Evolutionary conservation across 1,140 invertebrate genomes (phyloP), one percentile per base, ranked within the genome.

Genomic region (Ips typographus): DNA sequence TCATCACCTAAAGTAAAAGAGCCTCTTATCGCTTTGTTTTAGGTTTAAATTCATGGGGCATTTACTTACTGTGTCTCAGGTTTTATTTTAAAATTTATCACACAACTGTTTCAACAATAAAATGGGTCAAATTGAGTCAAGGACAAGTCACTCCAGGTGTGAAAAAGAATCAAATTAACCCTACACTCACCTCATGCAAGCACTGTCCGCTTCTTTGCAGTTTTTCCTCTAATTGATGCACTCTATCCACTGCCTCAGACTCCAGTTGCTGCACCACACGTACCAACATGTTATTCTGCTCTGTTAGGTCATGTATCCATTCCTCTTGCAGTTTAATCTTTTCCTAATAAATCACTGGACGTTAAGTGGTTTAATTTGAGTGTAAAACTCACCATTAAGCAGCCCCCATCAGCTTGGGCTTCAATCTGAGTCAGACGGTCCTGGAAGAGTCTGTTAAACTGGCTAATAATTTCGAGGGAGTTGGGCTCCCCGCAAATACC

Each of bases 241-340:
- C 84, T 76, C 83, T 80, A 68, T 77, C 78, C 40, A 79, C 79
- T 51, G 85, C 83, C 74, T 85, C 83, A 58, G 80, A 74, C 73
- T 87, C 86, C 39, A 88, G 74, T 73, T 86, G 84, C 71, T 84
- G 79, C 40, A 87, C 83, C 8, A 80, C 83, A 47, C 78, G 78
- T 2, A 86, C 82, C n/a, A 88, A 72, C 81, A 85, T 82, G 52
- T 78, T 71, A 77, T 87, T 87, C 75, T 87, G 85, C 40, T 85
- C 84, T 2, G 76, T 81, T 44, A 87, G 74, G 77, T 86, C 84
- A 52, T 78, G 77, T 5, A 87, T 82, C 85, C 85, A 87, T 58
- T 85, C 80, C 38, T 79, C 76, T 76, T 86, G 82, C 49, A 84
- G 79, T 76, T 82, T 79, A 6, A 85, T 72, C 76, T 85, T 86